Percentiles rank a stretch among this genome's conserved stretches.
Evolutionary conservation across 1,140 invertebrate species (phyloP).

Genomic region (Galleria mellonella): DNA sequence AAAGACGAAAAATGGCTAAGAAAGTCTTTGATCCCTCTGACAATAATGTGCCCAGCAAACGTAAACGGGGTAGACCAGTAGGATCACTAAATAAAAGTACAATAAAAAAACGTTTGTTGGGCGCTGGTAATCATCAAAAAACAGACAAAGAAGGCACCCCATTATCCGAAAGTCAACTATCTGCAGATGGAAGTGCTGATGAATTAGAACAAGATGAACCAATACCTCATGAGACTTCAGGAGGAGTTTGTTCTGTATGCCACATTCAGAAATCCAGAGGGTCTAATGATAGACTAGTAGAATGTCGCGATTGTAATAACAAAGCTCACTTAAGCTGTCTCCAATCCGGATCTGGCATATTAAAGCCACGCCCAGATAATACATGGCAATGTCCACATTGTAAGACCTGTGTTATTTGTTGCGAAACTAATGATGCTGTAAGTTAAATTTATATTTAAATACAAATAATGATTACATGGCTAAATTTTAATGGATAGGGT

Average conservation of each 20-base stretch:
- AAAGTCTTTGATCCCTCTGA: constrained; percentile 89
- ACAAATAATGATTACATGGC: too few species aligned
- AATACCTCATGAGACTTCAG: constrained; percentile 45
- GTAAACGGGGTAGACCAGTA: constrained; percentile 77
- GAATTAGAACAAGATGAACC: constrained; percentile 53
- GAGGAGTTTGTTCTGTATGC: constrained; percentile 76
- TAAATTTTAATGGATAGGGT: too few species aligned
- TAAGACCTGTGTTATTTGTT: constrained; percentile 81
- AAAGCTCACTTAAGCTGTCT: constrained; percentile 83
- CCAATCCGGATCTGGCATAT: constrained; percentile 78
- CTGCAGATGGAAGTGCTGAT: constrained; percentile 69
- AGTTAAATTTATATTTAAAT: constrained; percentile 38
- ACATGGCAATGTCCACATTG: constrained; percentile 84
- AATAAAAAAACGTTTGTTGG: constrained; percentile 65
- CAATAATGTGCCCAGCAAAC: constrained; percentile 80
- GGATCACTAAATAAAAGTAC: constrained; percentile 76
- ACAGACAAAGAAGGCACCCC: constrained; percentile 45
- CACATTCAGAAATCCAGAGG: constrained; percentile 74
- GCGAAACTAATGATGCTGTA: constrained; percentile 82
- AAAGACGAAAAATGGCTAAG: constrained; percentile 76
- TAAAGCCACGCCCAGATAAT: constrained; percentile 78
- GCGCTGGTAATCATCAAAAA: constrained; percentile 16
- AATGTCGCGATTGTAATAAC: constrained; percentile 86
- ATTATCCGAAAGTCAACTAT: constrained; percentile 55
- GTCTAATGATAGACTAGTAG: constrained; percentile 80